phyloP scores from a whole-genome alignment of 2,113 vertebrate species.

The Ciconia maguari region DNA sequence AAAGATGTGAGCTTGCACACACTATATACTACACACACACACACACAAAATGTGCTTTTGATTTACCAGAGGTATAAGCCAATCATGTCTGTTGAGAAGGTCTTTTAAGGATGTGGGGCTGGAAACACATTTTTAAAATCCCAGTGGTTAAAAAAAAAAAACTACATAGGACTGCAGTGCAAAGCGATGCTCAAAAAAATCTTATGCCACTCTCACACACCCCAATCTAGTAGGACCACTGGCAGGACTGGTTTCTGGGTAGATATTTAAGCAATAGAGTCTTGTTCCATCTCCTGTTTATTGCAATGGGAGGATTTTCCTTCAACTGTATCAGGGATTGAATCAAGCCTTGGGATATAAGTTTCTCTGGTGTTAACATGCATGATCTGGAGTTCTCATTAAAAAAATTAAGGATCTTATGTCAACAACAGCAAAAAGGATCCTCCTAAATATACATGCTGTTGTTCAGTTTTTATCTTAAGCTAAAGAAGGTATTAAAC shows the following conservation, averaged over 20 bases:
- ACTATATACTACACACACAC: neutral
- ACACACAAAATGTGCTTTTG: neutral
- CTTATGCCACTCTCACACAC: neutral
- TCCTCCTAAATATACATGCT: neutral
- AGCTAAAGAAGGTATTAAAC: neutral
- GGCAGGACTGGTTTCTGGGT: neutral
- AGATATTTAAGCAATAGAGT: neutral
- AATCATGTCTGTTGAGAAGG: neutral
- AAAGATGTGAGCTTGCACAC: slow-evolving; percentile 26
- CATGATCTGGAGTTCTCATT: neutral
- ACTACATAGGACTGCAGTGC: neutral
- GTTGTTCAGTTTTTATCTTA: neutral
- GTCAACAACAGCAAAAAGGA: neutral
- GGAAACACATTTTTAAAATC: neutral
- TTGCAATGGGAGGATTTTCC: neutral
- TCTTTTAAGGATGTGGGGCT: neutral
- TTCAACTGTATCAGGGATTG: neutral
- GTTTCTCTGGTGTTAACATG: neutral
- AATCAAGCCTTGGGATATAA: neutral
- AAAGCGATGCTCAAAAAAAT: neutral
- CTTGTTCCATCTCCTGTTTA: neutral
- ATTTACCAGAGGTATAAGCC: slow-evolving; percentile 5
- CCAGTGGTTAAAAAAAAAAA: slow-evolving; percentile 3
- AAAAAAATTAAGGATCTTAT: neutral
- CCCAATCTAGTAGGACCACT: neutral